Evolutionary conservation across 2,113 vertebrate genomes (phyloP).

Genomic region (Gulo gulo): DNA sequence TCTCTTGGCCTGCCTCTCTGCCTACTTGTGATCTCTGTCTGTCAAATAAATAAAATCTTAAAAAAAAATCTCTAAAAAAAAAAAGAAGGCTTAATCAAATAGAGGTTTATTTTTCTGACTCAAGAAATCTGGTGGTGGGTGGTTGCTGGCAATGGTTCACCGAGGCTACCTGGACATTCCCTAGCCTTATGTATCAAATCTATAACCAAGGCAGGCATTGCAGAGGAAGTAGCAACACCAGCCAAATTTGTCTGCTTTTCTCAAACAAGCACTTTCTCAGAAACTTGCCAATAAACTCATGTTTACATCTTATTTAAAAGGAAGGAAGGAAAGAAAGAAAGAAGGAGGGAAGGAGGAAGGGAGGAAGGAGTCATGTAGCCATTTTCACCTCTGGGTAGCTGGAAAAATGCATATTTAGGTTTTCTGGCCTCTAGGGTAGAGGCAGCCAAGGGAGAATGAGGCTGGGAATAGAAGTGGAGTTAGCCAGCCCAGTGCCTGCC

Average conservation of each 20-base stretch:
- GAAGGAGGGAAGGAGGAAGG: too few species aligned
- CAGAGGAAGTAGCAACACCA: not conserved
- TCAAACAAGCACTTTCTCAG: not conserved
- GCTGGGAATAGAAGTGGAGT: not conserved
- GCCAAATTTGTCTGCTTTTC: not conserved
- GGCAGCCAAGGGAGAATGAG: not conserved
- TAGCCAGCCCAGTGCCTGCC: not conserved
- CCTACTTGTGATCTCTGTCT: too few species aligned
- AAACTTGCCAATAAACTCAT: not conserved
- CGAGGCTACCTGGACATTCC: not conserved
- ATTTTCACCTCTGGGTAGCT: not conserved
- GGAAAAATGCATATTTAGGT: not conserved
- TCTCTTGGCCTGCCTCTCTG: too few species aligned
- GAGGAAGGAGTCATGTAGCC: too few species aligned
- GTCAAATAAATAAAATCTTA: too few species aligned
- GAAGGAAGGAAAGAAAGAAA: not conserved
- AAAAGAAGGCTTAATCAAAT: not conserved
- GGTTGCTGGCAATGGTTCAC: not conserved
- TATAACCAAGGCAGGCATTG: not conserved
- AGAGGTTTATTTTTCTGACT: conserved; percentile 20
- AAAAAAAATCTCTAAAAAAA: too few species aligned
- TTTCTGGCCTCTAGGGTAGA: not conserved
- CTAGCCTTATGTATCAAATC: not conserved
- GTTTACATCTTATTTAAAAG: not conserved
- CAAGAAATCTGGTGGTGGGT: not conserved